Percentiles rank a stretch among this genome's conserved stretches.
Conservation (phyloP, 2,113 vertebrate genomes). For the Speoplatyrhinus poulsoni region DNA sequence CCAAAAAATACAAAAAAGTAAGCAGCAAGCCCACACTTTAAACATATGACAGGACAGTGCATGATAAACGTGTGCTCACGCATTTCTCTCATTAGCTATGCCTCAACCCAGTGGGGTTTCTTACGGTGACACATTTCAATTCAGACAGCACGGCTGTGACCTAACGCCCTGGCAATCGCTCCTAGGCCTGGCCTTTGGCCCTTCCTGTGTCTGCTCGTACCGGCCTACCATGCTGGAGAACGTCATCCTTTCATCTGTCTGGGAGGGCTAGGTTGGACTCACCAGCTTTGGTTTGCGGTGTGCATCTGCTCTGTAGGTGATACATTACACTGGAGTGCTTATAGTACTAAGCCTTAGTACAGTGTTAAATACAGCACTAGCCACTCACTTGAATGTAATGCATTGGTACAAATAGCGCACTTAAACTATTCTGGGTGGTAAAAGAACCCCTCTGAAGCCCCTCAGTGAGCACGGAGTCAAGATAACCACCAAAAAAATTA, state of each 20-base stretch:
- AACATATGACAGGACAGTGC: too few species aligned
- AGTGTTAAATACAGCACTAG: too few species aligned
- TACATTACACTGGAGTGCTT: background rate
- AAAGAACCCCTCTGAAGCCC: conserved; percentile 4
- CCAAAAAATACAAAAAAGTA: background rate
- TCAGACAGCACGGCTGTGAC: conserved; percentile 17
- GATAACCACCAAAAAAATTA: background rate
- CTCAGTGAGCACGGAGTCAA: too few species aligned
- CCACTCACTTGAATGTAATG: background rate
- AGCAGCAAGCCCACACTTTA: too few species aligned
- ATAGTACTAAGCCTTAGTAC: background rate
- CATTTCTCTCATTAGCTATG: background rate
- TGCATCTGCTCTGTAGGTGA: conserved; percentile 18
- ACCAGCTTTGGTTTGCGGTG: background rate
- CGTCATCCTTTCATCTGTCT: conserved; percentile 20
- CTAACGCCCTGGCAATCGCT: conserved; percentile 9
- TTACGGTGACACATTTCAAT: too few species aligned
- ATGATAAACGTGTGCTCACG: too few species aligned
- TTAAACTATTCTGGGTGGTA: conserved; percentile 26
- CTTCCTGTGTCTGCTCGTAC: conserved; percentile 14
- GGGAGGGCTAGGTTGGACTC: conserved; percentile 9
- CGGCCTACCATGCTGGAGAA: conserved; percentile 7
- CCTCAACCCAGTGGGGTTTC: conserved; percentile 18
- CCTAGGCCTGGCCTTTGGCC: conserved; percentile 16
- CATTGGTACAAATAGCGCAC: background rate